Evolutionary conservation across 1,140 invertebrate genomes (phyloP).

Genomic region (Pomacea maculata): DNA sequence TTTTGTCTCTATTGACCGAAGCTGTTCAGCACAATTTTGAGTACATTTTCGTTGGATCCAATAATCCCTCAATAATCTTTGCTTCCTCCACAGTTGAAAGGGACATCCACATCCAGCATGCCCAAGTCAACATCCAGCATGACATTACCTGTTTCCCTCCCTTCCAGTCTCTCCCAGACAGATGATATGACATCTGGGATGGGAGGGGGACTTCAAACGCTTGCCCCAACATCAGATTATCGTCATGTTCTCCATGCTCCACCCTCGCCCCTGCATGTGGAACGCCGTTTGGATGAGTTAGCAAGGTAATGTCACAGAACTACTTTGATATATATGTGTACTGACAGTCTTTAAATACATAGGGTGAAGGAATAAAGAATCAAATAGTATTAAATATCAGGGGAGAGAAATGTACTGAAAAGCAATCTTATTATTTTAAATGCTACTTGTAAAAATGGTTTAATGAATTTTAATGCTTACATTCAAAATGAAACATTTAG

Average conservation of each 20-base stretch:
- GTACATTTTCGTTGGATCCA: neutral
- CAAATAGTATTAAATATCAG: neutral
- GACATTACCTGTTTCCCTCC: conserved; percentile 64
- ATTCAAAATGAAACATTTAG: neutral
- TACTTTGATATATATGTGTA: neutral
- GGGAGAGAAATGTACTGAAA: neutral
- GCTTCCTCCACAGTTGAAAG: conserved; percentile 53
- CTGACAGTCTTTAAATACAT: neutral
- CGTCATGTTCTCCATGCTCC: conserved; percentile 6
- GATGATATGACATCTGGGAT: conserved; percentile 41
- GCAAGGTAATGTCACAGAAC: conserved; percentile 39
- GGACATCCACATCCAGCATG: conserved; percentile 61
- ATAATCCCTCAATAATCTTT: neutral
- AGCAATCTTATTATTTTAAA: neutral
- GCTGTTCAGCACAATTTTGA: neutral
- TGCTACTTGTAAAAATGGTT: neutral
- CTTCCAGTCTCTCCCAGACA: conserved; percentile 59
- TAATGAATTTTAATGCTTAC: neutral
- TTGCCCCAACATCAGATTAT: neutral
- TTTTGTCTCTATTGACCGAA: neutral
- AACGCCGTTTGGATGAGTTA: conserved; percentile 54
- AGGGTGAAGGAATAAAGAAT: neutral
- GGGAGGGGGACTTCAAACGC: neutral
- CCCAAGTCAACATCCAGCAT: conserved; percentile 65
- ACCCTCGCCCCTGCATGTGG: conserved; percentile 48